Percentiles rank a stretch among this genome's conserved stretches.
Evolutionary conservation across 2,888 invertebrate genomes (phyloP).

Genomic region (Cremastinae sp.): DNA sequence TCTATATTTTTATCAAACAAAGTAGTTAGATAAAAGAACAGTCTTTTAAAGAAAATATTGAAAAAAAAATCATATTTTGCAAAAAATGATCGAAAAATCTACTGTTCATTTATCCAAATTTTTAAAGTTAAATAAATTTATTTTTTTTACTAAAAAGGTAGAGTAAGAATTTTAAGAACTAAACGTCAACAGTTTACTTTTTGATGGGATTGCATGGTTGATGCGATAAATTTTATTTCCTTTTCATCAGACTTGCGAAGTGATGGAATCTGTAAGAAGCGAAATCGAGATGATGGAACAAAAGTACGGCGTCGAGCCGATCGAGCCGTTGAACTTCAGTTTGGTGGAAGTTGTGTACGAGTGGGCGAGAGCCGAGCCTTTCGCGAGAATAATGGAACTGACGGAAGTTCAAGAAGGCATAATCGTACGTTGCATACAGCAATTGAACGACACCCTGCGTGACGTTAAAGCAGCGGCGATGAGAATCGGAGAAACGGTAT

Average conservation of each 20-base stretch:
- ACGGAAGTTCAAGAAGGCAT: constrained; percentile 99
- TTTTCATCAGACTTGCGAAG: constrained; percentile 84
- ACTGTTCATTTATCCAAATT: too few species aligned
- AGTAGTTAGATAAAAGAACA: too few species aligned
- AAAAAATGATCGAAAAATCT: too few species aligned
- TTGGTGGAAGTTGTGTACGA: constrained; percentile 97
- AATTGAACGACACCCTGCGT: constrained; percentile 94
- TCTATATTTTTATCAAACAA: too few species aligned
- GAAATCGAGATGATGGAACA: constrained; percentile 87
- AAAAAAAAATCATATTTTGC: too few species aligned
- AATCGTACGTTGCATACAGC: constrained; percentile 98
- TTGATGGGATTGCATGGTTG: too few species aligned
- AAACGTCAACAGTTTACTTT: too few species aligned
- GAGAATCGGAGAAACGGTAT: constrained; percentile 94
- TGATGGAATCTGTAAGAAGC: constrained; percentile 86
- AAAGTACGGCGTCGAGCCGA: constrained; percentile 81
- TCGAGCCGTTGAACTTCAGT: constrained; percentile 91
- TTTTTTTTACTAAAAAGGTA: too few species aligned
- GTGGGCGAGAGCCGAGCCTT: constrained; percentile 96
- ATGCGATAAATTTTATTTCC: constrained; percentile 24
- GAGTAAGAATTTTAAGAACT: too few species aligned
- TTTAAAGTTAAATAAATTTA: too few species aligned
- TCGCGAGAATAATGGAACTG: constrained; percentile 94
- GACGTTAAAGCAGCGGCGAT: constrained; percentile 96
- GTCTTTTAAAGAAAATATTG: too few species aligned